These are phyloP conservation scores for Calosoma granatense DNA, from an alignment of 1,140 invertebrate genomes.

Conservation along the genomic window DNA sequence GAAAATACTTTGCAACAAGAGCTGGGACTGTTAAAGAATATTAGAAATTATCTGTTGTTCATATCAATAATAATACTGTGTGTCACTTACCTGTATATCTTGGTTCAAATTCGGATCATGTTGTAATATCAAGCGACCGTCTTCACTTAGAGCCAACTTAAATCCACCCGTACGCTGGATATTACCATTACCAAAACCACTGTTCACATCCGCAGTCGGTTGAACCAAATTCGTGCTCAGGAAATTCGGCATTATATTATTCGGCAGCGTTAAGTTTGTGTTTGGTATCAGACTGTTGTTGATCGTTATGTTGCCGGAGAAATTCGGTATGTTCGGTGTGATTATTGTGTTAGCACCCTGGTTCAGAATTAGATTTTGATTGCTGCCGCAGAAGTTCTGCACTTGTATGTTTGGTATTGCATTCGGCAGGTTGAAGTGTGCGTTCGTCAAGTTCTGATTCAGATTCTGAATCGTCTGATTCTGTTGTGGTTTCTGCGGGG, in stretches of 20 bases:
- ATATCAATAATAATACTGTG: too few relatives aligned
- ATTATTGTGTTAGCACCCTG: background rate
- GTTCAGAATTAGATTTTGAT: slow-evolving; percentile 1
- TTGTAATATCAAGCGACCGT: slow-evolving; percentile 31
- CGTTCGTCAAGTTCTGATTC: background rate
- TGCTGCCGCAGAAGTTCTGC: slow-evolving; percentile 11
- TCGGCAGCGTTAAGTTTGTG: background rate
- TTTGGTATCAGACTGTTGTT: slow-evolving; percentile 31
- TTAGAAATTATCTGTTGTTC: too few relatives aligned
- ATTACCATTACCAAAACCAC: background rate
- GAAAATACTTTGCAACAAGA: slow-evolving; percentile 32
- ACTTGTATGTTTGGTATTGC: slow-evolving; percentile 12
- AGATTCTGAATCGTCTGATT: background rate
- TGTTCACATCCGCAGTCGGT: background rate
- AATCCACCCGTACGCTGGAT: slow-evolving; percentile 29
- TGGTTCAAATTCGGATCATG: slow-evolving; percentile 31
- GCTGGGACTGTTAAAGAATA: too few relatives aligned
- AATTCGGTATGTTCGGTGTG: slow-evolving; percentile 27
- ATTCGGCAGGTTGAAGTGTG: background rate
- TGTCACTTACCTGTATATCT: too few relatives aligned
- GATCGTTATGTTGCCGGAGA: slow-evolving; percentile 32
- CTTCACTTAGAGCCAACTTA: slow-evolving; percentile 31
- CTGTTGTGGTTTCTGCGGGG: slow-evolving; percentile 4
- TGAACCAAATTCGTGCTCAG: background rate
- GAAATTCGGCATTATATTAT: background rate